Base-by-base conservation (phyloP, 1,140 invertebrate genomes). In the Fopius arisanus region DNA sequence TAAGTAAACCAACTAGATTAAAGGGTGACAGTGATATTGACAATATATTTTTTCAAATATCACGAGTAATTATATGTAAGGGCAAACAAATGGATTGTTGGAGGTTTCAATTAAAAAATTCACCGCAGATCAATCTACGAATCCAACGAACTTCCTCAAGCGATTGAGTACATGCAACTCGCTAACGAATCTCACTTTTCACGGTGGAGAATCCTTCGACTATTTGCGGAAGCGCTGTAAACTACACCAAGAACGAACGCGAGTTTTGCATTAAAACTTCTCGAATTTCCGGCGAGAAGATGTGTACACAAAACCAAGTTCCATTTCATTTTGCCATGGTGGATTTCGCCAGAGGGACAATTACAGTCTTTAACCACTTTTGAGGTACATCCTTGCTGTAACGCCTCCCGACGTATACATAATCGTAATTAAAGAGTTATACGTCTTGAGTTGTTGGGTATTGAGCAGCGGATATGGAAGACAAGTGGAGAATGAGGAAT, bases 351-450 rank as follows among this genome's bases (percentile, higher is more conserved):
- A 59, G 21, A 19, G 19, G 3, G 4, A 59, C 54, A 28, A 59
- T 59, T 59, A 59, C 19, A 59, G 21, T 59, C 2, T 59, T 28
- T 21, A 26, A 59, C 54, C 19, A 59, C 54, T 59, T 59, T 59
- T 59, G 23, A 26, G 19, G 21, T 59, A 59, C 54, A 59, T 59
- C 54, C 23, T 7, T 59, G 54, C 26, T 23, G 16, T 23, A 19
- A 3, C 54, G 3, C 33, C 33, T 37, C 33, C 33, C 12, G 33
- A 37, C 19, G 6, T 23, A 14, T 19, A 70, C 68, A 23, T 66
- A 68, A 43, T 19, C 66, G 40, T 70, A 48, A 75, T 71, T 75
- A 75, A 75, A 51, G 65, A 54, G 67, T 37, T 67, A 43, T 63
- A 75, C 69, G 69, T 70, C 63, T 66, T 21, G n/a, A 33, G 29